Base-by-base conservation (phyloP, 2,888 invertebrate species). In the Tenodera sinensis region DNA sequence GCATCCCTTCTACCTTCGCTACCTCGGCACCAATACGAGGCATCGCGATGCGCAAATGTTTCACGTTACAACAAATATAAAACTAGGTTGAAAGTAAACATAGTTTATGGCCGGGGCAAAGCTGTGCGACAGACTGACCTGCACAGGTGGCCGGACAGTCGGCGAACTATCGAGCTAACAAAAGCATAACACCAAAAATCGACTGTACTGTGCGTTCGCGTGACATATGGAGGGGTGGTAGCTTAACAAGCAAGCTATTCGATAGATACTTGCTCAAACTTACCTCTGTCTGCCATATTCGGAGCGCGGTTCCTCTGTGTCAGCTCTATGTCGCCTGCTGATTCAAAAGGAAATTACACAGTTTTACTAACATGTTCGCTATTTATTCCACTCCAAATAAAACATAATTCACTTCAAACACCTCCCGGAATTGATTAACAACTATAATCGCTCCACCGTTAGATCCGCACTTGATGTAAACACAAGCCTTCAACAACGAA, bases 1-100 rank as follows among this genome's bases (percentile, higher is more conserved):
- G 12, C 30, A 87, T 71, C n/a, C 88, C 83, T 83, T 89, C 88
- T 82, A 84, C 28, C 86, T 89, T 89, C 25, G 88, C 81, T 12
- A 54, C 84, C 42, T 90, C 90, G n/a, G 28, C 47, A 15, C 89
- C 89, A 6, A 90, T 90, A 7, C 89, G 88, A 34, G 90, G 89
- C 90, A 90, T 89, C 20, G 83, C 54, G 54, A 15, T 54, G 54
- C 2, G 54, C 6, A 71, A 71, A 20, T 71, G 54, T 20, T 71
- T 4, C 20, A 25, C 20, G 42, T 12, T 42, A 42, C 42, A 1
- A 12, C 42, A 42, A 42, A 42, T 42, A 34, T 2, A 0, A 71
- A 3, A 71, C 54, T 20, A 54, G 15, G 54, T 20, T 15, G 15
- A 71, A 20, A 71, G 20, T 20, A 71, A 15, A 4, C 54, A 71